Evolutionary conservation across 2,888 invertebrate genomes (phyloP).

Genomic region (Barypeithes pellucidus): DNA sequence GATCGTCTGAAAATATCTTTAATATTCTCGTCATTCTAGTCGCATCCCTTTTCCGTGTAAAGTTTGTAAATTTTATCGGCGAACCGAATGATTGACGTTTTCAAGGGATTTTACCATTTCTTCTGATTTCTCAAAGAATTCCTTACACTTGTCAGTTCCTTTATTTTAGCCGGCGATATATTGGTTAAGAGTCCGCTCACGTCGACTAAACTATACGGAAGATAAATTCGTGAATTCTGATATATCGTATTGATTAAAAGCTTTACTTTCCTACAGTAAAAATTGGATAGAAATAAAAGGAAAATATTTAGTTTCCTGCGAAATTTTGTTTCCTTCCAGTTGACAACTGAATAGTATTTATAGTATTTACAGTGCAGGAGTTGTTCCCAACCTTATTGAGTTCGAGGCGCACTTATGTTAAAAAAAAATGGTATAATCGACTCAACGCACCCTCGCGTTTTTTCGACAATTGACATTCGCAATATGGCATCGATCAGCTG

Average conservation of each 20-base stretch:
- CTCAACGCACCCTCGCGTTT: no score
- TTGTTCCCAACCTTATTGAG: no score
- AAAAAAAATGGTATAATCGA: no score
- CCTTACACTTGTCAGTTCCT: constrained; percentile 67
- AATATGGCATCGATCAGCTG: no score
- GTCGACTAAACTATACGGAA: constrained; percentile 52
- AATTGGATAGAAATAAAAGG: neutral
- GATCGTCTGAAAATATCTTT: constrained; percentile 15
- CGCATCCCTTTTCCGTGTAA: constrained; percentile 55
- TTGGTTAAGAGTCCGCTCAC: constrained; percentile 60
- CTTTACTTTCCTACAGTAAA: neutral
- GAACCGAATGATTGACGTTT: constrained; percentile 67
- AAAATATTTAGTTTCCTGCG: neutral
- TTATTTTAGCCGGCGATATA: constrained; percentile 57
- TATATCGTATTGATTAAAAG: constrained; percentile 19
- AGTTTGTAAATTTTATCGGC: constrained; percentile 59
- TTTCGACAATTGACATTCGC: no score
- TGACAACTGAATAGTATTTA: neutral
- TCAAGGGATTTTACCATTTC: constrained; percentile 62
- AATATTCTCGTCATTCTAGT: constrained; percentile 47
- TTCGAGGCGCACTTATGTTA: no score
- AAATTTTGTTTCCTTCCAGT: neutral
- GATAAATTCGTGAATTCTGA: constrained; percentile 42
- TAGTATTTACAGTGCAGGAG: no score
- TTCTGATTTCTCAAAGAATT: constrained; percentile 66